These are phyloP conservation scores for Ivindomyrus marchei DNA, from an alignment of 2,113 vertebrate species.

Conservation along the genomic window DNA sequence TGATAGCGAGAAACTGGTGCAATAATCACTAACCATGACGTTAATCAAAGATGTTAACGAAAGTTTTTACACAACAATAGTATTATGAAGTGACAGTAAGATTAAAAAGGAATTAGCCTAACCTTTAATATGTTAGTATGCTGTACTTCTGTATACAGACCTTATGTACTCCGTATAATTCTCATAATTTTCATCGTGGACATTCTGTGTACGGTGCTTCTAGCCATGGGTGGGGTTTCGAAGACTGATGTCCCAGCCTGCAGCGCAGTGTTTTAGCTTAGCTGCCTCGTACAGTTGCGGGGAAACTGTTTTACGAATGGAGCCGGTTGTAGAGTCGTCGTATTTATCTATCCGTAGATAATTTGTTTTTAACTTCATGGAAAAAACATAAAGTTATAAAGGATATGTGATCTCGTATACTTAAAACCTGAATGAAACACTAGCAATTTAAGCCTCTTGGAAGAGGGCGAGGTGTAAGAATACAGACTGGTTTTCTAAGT, in stretches of 20 bases:
- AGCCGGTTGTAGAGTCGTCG: not conserved
- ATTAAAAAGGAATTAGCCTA: not conserved
- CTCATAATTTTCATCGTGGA: not conserved
- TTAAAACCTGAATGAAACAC: not conserved
- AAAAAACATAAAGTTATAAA: not conserved
- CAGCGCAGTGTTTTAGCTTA: not conserved
- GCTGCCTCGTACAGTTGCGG: not conserved
- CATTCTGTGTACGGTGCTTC: not conserved
- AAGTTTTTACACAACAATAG: not conserved
- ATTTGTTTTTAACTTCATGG: not conserved
- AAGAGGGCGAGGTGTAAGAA: not conserved
- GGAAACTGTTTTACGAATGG: not conserved
- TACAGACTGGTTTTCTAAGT: not conserved
- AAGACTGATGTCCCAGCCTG: constrained; percentile 17
- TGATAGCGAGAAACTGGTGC: not conserved
- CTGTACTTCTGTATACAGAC: not conserved
- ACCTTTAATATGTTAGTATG: not conserved
- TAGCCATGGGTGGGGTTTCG: constrained; percentile 22
- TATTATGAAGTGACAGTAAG: not conserved
- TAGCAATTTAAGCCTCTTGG: not conserved
- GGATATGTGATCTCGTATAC: not conserved
- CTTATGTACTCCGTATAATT: not conserved
- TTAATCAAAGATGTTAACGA: not conserved
- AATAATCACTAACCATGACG: not conserved
- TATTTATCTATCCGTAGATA: not conserved